These are phyloP conservation scores for Ptilodon capucinus DNA, from an alignment of 2,888 invertebrate genomes.

Conservation along the genomic window DNA sequence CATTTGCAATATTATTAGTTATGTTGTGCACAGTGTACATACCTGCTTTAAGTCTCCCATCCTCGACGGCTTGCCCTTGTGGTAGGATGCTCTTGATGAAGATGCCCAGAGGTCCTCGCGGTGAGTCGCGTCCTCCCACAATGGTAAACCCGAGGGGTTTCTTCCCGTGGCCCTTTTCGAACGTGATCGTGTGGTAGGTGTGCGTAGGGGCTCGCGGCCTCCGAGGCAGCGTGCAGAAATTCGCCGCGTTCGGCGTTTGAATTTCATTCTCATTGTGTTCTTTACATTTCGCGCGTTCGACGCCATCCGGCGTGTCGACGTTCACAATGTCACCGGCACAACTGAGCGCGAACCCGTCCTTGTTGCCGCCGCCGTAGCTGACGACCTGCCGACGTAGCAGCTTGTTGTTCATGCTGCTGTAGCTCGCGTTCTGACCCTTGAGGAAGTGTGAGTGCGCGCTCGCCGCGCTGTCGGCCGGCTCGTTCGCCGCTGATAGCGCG, in stretches of 20 bases:
- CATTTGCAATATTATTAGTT: slow-evolving; percentile 3
- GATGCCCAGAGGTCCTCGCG: slow-evolving; percentile 92
- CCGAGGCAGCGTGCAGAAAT: slow-evolving; percentile 89
- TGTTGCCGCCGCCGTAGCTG: slow-evolving; percentile 78
- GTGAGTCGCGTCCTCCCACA: slow-evolving; percentile 93
- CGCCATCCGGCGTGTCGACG: slow-evolving; percentile 66
- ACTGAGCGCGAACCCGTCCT: slow-evolving; percentile 69
- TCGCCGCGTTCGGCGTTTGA: slow-evolving; percentile 77
- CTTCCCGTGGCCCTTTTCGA: slow-evolving; percentile 91
- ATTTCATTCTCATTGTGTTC: slow-evolving; percentile 65
- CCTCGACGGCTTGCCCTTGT: slow-evolving; percentile 92
- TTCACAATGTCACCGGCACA: slow-evolving; percentile 68
- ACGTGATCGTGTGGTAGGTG: slow-evolving; percentile 87
- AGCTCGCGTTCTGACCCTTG: slow-evolving; percentile 83
- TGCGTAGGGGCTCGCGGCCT: slow-evolving; percentile 86
- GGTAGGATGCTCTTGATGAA: slow-evolving; percentile 93
- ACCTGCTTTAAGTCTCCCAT: slow-evolving; percentile 92
- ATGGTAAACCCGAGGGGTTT: slow-evolving; percentile 95
- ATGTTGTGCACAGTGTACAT: slow-evolving; percentile 26
- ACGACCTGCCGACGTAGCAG: slow-evolving; percentile 81
- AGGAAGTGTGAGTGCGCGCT: slow-evolving; percentile 82
- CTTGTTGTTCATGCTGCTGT: slow-evolving; percentile 84
- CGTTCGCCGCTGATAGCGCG: slow-evolving; percentile 74
- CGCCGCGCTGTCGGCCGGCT: slow-evolving; percentile 60
- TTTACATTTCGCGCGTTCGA: slow-evolving; percentile 58